phyloP scores from a whole-genome alignment of 1,140 invertebrate species.

The Sitodiplosis mosellana region DNA sequence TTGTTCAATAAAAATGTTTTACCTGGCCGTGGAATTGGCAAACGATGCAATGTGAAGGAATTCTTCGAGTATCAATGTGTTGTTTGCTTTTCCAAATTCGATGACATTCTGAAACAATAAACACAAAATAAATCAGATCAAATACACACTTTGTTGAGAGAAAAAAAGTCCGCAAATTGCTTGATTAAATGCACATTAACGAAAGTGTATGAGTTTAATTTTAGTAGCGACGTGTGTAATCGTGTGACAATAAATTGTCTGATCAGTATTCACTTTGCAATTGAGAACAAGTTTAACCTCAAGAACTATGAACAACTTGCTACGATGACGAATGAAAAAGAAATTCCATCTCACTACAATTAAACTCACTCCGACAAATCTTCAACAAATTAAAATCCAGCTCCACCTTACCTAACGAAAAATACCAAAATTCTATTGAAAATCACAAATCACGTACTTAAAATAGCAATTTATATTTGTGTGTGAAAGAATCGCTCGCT shows the following conservation, averaged over 20 bases:
- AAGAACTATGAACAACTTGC: neutral
- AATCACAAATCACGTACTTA: neutral
- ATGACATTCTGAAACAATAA: conserved; percentile 37
- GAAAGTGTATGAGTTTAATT: neutral
- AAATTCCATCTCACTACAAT: neutral
- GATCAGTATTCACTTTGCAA: too few species aligned
- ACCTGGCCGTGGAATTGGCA: conserved; percentile 88
- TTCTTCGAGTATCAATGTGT: conserved; percentile 99
- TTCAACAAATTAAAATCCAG: neutral
- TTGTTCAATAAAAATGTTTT: too few species aligned
- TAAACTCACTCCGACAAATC: neutral
- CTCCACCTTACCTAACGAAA: neutral
- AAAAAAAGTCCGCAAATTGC: neutral
- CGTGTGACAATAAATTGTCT: too few species aligned
- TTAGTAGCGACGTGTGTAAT: neutral
- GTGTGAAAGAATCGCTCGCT: conserved; percentile 2
- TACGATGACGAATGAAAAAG: neutral
- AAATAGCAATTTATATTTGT: neutral
- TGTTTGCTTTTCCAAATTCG: conserved; percentile 89
- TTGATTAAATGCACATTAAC: neutral
- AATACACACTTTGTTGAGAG: neutral
- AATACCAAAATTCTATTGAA: neutral
- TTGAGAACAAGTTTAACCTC: too few species aligned
- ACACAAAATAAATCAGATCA: neutral
- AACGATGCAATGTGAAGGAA: conserved; percentile 94